These are phyloP conservation scores for Excalfactoria chinensis DNA, from an alignment of 2,113 vertebrate genomes.

Conservation along the genomic window DNA sequence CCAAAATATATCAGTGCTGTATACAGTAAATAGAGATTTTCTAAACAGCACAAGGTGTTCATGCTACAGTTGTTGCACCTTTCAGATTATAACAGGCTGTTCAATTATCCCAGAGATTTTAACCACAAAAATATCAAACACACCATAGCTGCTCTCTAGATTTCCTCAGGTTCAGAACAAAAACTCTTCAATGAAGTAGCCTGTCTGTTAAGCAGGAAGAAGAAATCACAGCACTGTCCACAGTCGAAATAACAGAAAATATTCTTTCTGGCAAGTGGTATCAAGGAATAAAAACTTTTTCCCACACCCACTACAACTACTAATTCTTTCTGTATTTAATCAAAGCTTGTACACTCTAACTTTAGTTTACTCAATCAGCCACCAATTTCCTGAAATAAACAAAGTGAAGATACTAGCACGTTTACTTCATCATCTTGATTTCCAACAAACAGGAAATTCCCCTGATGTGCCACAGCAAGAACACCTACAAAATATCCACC, in stretches of 20 bases:
- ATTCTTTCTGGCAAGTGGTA: not conserved
- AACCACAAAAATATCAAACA: not conserved
- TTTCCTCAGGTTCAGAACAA: not conserved
- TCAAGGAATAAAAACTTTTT: not conserved
- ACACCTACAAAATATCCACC: not conserved
- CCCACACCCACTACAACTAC: not conserved
- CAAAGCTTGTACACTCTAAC: not conserved
- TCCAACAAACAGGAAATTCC: not conserved
- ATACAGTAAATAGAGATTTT: not conserved
- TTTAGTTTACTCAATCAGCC: not conserved
- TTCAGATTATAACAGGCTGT: not conserved
- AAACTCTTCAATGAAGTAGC: not conserved
- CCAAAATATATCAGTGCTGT: not conserved
- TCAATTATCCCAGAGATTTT: not conserved
- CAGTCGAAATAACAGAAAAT: not conserved
- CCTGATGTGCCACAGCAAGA: not conserved
- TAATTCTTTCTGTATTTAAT: not conserved
- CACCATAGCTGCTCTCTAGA: not conserved
- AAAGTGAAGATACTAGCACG: not conserved
- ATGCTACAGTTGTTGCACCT: not conserved
- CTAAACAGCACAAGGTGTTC: not conserved
- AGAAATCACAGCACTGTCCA: not conserved
- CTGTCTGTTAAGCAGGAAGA: not conserved
- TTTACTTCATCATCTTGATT: not conserved
- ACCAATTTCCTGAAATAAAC: not conserved